Conservation (phyloP, 2,797 vertebrate species). For the Ptychadena robeensis region DNA sequence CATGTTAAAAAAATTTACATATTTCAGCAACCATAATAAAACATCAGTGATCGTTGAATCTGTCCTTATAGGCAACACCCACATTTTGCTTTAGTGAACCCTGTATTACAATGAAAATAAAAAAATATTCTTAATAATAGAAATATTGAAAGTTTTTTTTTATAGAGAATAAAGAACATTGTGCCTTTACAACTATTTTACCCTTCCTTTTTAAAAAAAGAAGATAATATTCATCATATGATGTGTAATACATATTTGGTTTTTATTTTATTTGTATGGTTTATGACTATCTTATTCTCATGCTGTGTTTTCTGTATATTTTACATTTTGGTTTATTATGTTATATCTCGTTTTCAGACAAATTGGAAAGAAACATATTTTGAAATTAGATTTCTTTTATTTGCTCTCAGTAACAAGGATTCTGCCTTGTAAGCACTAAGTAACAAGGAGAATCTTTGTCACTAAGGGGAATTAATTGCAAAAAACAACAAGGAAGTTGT, state of each 20-base stretch:
- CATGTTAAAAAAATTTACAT: no score
- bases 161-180: no score
- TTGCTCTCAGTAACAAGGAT: constrained; percentile 81
- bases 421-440: constrained; percentile 76
- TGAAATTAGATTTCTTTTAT: constrained; percentile 51
- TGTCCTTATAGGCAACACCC: no score
- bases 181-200: no score
- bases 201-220: no score
- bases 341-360: not conserved
- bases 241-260: not conserved
- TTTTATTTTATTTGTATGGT: not conserved
- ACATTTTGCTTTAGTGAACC: no score
- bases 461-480: constrained; percentile 67
- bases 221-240: not conserved
- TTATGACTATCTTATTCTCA: not conserved
- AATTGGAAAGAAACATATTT: not conserved
- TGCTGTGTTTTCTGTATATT: not conserved
- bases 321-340: not conserved
- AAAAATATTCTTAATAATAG: no score
- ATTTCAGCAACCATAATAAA: no score
- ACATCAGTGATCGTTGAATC: no score
- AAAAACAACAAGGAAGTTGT: not conserved
- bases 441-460: constrained; percentile 67
- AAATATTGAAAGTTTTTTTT: no score
- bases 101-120: no score